Evolutionary conservation across 2,888 invertebrate genomes (phyloP).

Genomic region (Julus scanicus): DNA sequence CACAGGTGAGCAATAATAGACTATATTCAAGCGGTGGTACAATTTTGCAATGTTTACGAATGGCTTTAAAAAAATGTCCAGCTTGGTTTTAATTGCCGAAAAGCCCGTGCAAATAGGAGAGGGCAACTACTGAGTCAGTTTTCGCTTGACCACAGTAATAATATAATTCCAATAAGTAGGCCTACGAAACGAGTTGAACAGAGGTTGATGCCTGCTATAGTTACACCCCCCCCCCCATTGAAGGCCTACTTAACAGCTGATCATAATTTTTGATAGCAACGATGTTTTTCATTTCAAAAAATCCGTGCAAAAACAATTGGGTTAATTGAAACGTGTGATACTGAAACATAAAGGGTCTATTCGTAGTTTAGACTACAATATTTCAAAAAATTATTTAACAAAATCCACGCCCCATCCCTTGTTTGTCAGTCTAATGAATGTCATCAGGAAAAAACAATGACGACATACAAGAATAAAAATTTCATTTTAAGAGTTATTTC

Average conservation of each 20-base stretch:
- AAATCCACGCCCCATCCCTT: constrained; percentile 6
- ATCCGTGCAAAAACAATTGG: not conserved
- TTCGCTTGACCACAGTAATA: not conserved
- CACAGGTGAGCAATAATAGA: not conserved
- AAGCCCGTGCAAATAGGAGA: not conserved
- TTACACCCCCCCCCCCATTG: constrained; percentile 1
- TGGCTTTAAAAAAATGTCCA: not conserved
- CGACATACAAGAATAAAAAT: constrained; percentile 6
- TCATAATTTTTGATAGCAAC: constrained; percentile 1
- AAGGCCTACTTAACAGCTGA: constrained; percentile 23
- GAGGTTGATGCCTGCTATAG: constrained; percentile 38
- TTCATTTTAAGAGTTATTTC: not conserved
- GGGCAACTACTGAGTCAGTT: not conserved
- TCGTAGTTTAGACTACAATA: not conserved
- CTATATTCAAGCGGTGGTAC: not conserved
- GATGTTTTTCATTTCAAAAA: not conserved
- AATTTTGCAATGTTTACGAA: not conserved
- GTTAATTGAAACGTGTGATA: not conserved
- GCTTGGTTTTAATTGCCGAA: not conserved
- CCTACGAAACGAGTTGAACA: constrained; percentile 21
- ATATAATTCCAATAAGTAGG: constrained; percentile 14
- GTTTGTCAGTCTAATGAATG: constrained; percentile 18
- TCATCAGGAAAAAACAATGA: constrained; percentile 45
- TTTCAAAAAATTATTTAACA: not conserved
- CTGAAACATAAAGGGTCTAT: not conserved